Evolutionary conservation across 2,113 vertebrate species (phyloP).

Genomic region (Cichladusa arquata): DNA sequence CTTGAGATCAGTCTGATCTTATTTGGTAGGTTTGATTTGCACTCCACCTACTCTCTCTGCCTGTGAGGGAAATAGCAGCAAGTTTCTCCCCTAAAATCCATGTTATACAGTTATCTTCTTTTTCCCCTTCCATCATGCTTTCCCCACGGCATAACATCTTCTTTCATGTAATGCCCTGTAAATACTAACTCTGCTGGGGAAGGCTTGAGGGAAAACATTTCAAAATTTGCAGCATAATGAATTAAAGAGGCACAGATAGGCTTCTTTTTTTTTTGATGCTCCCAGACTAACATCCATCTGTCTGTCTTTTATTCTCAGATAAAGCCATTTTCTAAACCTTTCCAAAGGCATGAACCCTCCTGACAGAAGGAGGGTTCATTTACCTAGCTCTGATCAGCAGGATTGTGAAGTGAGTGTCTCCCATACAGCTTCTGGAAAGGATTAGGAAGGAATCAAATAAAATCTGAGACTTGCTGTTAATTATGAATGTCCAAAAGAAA

Average conservation of each 20-base stretch:
- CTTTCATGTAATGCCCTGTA: constrained; percentile 12
- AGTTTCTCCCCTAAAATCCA: neutral
- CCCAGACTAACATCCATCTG: neutral
- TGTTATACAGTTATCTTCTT: neutral
- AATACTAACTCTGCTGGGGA: neutral
- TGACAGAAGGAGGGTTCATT: neutral
- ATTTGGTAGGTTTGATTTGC: neutral
- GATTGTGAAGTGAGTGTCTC: neutral
- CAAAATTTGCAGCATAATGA: neutral
- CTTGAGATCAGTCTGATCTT: neutral
- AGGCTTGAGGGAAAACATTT: neutral
- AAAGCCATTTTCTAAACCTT: constrained; percentile 22
- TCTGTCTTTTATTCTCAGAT: constrained; percentile 15
- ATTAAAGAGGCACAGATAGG: neutral
- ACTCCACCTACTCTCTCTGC: neutral
- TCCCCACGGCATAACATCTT: neutral
- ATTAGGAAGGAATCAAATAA: constrained; percentile 34
- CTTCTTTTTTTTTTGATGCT: constrained; percentile 18
- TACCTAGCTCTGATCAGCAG: constrained; percentile 21
- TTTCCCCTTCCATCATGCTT: neutral
- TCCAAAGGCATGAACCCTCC: constrained; percentile 1
- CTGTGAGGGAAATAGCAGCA: neutral
- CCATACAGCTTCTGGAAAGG: neutral
- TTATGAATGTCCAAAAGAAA: constrained; percentile 18
- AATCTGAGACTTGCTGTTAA: constrained; percentile 35